A percentile compares a stretch with the other conserved stretches of the same genome.
These are phyloP conservation scores for Synanthedon formicaeformis DNA, from an alignment of 2,888 invertebrate species.

Conservation along the genomic window DNA sequence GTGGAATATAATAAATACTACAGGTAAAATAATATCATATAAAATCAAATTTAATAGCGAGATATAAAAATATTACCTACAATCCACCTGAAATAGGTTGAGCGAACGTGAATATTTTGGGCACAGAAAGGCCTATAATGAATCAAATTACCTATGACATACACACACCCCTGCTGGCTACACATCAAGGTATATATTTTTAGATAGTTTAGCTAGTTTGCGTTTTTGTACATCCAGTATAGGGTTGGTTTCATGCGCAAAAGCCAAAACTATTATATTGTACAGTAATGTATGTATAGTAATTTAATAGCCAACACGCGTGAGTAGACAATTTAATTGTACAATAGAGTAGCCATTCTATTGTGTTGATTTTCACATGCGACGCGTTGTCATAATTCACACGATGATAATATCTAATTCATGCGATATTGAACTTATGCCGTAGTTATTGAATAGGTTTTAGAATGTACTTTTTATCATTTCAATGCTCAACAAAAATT, in stretches of 20 bases:
- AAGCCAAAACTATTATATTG: background rate
- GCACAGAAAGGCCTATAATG: background rate
- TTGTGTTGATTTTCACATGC: background rate
- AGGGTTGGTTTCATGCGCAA: background rate
- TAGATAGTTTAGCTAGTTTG: background rate
- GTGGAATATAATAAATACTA: no score
- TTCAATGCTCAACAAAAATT: no score
- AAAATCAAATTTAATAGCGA: no score
- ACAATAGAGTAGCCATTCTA: background rate
- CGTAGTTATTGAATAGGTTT: no score
- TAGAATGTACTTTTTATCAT: no score
- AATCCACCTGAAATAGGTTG: no score
- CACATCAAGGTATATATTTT: constrained; percentile 7
- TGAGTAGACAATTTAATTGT: background rate
- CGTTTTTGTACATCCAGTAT: background rate
- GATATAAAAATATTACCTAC: no score
- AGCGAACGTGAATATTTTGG: no score
- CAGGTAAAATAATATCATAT: no score
- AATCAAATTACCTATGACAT: background rate
- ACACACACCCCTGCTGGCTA: constrained; percentile 4
- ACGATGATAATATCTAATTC: background rate
- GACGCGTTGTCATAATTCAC: background rate
- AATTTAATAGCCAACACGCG: background rate
- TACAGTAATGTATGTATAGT: background rate
- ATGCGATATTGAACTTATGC: no score